A percentile compares a stretch with the other conserved stretches of the same genome.
Evolutionary conservation across 23 tunicate species (phyloP).

Genomic region (Ciona savignyi): DNA sequence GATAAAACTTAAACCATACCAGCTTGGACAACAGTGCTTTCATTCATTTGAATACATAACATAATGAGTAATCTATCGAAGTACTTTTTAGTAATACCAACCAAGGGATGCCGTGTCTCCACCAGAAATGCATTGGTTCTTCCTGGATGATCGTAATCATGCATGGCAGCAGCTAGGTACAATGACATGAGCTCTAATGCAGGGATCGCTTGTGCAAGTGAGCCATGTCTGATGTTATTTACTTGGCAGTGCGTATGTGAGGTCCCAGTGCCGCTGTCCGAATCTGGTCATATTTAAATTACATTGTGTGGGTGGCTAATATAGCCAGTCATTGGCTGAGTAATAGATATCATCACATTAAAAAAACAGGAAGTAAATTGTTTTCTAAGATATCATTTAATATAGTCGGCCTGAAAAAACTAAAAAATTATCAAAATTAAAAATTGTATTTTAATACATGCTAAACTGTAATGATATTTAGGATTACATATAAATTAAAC

Average conservation of each 20-base stretch:
- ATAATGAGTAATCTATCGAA: no score
- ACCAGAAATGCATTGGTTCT: slow-evolving; percentile 93
- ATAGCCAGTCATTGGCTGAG: not conserved
- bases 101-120: slow-evolving; percentile 88
- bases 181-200: slow-evolving; percentile 94
- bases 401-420: no score
- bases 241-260: slow-evolving; percentile 38
- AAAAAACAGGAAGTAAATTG: no score
- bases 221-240: slow-evolving; percentile 62
- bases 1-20: not conserved
- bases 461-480: no score
- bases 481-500: no score
- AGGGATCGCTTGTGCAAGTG: slow-evolving; percentile 82
- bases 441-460: no score
- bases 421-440: no score
- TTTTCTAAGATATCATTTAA: no score
- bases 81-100: slow-evolving; percentile 32
- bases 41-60: not conserved
- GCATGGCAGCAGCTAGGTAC: slow-evolving; percentile 97
- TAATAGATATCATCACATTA: no score
- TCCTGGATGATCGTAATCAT: slow-evolving; percentile 99
- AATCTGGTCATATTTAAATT: slow-evolving; percentile 32
- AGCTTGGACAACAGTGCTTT: not conserved
- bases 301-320: no score
- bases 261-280: slow-evolving; percentile 69